phyloP scores from a whole-genome alignment of 2,888 invertebrate species.

The Heliconius charithonia region DNA sequence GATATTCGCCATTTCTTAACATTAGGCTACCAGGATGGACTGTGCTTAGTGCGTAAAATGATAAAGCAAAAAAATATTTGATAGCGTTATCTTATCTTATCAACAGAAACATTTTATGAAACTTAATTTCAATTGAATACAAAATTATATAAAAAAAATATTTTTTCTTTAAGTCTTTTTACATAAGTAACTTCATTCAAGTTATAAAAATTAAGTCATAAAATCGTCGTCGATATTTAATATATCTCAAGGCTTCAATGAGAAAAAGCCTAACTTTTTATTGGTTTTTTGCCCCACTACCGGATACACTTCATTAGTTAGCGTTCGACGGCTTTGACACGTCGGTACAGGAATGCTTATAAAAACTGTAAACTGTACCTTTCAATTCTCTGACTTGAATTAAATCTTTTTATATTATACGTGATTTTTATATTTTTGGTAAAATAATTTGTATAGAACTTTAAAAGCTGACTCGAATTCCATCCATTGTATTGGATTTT shows the following conservation, averaged over 20 bases:
- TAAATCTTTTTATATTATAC: conserved; percentile 11
- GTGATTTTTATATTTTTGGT: neutral
- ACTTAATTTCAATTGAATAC: neutral
- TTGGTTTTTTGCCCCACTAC: conserved; percentile 31
- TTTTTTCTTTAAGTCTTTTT: neutral
- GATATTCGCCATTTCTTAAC: too few species aligned
- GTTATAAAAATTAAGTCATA: neutral
- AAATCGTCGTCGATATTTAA: conserved; percentile 9
- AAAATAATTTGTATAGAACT: neutral
- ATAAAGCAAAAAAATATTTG: too few species aligned
- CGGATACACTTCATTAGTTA: conserved; percentile 42
- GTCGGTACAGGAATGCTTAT: conserved; percentile 34
- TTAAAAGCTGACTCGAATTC: neutral
- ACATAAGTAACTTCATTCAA: neutral
- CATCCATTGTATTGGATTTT: neutral
- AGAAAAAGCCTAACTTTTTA: conserved; percentile 26
- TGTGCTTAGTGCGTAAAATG: too few species aligned
- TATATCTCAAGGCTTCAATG: conserved; percentile 3
- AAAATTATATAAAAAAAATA: neutral
- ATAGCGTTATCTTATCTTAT: too few species aligned
- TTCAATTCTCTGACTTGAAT: conserved; percentile 4
- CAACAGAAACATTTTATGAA: neutral
- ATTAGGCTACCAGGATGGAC: too few species aligned
- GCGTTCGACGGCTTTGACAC: conserved; percentile 28
- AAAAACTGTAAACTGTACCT: conserved; percentile 30